Percentiles rank a stretch among this genome's conserved stretches.
These are phyloP conservation scores for Lagopus muta DNA, from an alignment of 2,113 vertebrate species.

Conservation along the genomic window DNA sequence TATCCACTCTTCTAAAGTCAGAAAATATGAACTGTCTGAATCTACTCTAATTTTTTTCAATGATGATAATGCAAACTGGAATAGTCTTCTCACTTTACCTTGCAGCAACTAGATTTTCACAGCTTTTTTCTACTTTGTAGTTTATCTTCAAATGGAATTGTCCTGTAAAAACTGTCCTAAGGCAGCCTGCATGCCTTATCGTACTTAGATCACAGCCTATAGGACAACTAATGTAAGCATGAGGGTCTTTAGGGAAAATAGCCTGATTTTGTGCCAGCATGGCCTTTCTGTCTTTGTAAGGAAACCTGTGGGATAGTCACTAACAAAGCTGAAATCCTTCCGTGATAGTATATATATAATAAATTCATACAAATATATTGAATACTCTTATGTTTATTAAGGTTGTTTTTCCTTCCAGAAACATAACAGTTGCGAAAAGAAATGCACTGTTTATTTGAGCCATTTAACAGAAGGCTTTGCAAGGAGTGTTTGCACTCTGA, in stretches of 20 bases:
- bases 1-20: background rate
- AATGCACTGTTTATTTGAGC: background rate
- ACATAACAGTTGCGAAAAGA: background rate
- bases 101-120: background rate
- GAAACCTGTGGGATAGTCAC: background rate
- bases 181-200: background rate
- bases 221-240: background rate
- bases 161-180: background rate
- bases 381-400: background rate
- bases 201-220: background rate
- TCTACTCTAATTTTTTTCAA: background rate
- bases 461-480: background rate
- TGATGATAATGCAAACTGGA: background rate
- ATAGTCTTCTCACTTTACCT: background rate
- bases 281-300: background rate
- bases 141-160: background rate
- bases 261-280: background rate
- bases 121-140: background rate
- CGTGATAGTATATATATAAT: background rate
- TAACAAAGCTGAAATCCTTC: background rate
- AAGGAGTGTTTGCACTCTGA: background rate
- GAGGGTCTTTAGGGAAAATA: accelerated
- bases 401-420: background rate
- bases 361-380: background rate
- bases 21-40: background rate